Evolutionary conservation across 2,797 vertebrate species (phyloP).

Genomic region (Kryptolebias ocellatus): DNA sequence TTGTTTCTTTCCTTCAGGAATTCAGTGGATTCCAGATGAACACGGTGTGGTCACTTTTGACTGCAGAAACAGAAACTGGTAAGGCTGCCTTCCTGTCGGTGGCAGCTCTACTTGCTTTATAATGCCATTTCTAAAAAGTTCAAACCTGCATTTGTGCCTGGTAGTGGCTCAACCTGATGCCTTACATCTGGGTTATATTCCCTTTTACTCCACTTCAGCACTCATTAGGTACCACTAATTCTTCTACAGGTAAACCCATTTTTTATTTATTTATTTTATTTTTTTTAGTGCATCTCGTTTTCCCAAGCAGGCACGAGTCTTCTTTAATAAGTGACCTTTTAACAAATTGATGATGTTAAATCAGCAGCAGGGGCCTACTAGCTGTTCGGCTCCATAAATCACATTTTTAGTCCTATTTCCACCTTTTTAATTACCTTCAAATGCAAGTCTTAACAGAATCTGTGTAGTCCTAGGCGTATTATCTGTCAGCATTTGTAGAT

Average conservation of each 20-base stretch:
- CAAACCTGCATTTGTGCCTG: neutral
- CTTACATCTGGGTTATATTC: neutral
- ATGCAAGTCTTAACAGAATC: neutral
- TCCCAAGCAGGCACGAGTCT: slow-evolving; percentile 4
- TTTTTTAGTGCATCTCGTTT: neutral
- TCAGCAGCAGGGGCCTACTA: slow-evolving; percentile 15
- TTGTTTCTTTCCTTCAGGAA: slow-evolving; percentile 79
- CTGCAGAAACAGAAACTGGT: slow-evolving; percentile 96
- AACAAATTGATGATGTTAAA: slow-evolving; percentile 17
- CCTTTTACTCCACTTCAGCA: neutral
- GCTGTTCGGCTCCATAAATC: neutral
- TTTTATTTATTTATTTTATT: too few species aligned
- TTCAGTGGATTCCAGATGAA: slow-evolving; percentile 94
- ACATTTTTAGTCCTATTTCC: neutral
- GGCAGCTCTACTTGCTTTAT: neutral
- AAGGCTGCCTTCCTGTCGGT: slow-evolving; percentile 32
- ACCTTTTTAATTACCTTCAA: neutral
- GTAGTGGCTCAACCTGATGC: neutral
- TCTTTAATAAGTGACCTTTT: neutral
- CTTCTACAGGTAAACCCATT: neutral
- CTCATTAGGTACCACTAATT: neutral
- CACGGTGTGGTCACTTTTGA: slow-evolving; percentile 95
- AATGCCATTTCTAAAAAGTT: neutral
- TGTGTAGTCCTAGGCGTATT: neutral
- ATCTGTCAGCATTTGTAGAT: too few species aligned